Evolutionary conservation across 2,888 invertebrate genomes (phyloP).

Genomic region (Entomobrya proxima): DNA sequence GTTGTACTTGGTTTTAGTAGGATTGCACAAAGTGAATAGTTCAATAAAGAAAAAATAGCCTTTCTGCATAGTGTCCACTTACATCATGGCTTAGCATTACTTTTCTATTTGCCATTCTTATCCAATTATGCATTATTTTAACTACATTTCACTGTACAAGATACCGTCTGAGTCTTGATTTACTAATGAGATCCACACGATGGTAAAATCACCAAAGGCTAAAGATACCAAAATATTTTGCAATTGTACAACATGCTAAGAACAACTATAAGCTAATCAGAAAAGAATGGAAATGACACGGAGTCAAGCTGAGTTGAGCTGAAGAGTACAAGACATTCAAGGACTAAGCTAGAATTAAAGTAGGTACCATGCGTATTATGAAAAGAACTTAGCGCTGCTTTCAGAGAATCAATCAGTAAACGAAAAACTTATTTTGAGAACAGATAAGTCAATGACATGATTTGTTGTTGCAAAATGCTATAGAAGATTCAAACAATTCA

Average conservation of each 20-base stretch:
- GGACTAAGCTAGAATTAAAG: not conserved
- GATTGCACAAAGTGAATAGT: not conserved
- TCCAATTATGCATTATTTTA: slow-evolving; percentile 28
- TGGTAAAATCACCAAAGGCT: slow-evolving; percentile 5
- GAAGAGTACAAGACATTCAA: slow-evolving; percentile 18
- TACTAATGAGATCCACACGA: slow-evolving; percentile 58
- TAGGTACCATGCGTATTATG: not conserved
- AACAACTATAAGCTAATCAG: slow-evolving; percentile 27
- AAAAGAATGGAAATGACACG: slow-evolving; percentile 46
- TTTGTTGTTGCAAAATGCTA: slow-evolving; percentile 17
- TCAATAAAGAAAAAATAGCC: no score
- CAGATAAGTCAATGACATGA: slow-evolving; percentile 45
- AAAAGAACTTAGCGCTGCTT: not conserved
- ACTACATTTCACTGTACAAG: slow-evolving; percentile 22
- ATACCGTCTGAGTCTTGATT: slow-evolving; percentile 44
- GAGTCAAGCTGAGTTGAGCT: slow-evolving; percentile 56
- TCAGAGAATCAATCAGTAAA: slow-evolving; percentile 35
- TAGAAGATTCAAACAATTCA: slow-evolving; percentile 5
- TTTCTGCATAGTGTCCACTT: not conserved
- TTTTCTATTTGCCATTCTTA: slow-evolving; percentile 1
- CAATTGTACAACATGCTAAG: not conserved
- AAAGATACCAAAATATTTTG: not conserved
- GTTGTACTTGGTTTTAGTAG: not conserved
- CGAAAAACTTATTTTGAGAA: slow-evolving; percentile 51
- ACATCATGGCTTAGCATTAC: not conserved